phyloP scores from a whole-genome alignment of 2,797 vertebrate species.

The Trichosurus vulpecula region DNA sequence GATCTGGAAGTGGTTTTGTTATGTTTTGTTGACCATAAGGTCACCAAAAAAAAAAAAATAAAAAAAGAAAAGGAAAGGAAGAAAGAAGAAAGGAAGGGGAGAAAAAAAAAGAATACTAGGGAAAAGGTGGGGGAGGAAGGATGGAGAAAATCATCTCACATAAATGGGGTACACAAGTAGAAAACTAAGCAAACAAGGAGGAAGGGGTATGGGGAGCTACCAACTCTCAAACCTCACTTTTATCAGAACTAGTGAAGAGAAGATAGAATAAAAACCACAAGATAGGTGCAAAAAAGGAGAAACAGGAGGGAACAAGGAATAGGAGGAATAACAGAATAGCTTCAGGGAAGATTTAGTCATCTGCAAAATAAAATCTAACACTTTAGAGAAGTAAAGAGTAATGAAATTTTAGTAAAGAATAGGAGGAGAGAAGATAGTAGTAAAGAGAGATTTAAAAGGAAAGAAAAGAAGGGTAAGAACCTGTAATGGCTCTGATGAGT shows the following conservation, averaged over 20 bases:
- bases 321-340: background rate
- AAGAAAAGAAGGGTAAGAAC: background rate
- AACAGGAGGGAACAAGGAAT: background rate
- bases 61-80: too few species aligned
- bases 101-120: background rate
- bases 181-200: background rate
- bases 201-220: background rate
- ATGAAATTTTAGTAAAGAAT: background rate
- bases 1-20: background rate
- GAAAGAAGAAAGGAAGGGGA: background rate
- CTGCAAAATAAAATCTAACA: background rate
- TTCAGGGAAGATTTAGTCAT: background rate
- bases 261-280: background rate
- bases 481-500: background rate
- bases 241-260: background rate
- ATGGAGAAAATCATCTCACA: background rate
- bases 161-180: background rate
- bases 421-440: background rate
- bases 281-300: background rate
- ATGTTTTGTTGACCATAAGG: background rate
- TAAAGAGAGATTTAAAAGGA: background rate
- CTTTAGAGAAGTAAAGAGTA: background rate
- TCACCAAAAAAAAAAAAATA: background rate
- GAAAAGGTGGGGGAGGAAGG: background rate
- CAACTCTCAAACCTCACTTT: background rate